Evolutionary conservation across 2,113 vertebrate species (phyloP).

Genomic region (Sitta europaea): DNA sequence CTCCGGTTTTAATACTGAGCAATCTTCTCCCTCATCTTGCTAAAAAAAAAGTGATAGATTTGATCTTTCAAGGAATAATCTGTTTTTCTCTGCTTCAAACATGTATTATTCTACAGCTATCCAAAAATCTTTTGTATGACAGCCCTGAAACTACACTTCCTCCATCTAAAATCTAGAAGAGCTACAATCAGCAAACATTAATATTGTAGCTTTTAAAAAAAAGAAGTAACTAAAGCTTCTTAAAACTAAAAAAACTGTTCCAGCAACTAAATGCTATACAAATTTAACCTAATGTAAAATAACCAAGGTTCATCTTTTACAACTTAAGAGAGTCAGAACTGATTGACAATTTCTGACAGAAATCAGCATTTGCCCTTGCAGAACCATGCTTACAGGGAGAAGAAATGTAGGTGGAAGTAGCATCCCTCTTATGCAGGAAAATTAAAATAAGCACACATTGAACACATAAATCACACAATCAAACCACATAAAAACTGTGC

Average conservation of each 20-base stretch:
- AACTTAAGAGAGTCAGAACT: neutral
- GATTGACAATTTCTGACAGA: neutral
- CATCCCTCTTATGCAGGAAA: neutral
- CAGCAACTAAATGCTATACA: neutral
- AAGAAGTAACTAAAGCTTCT: neutral
- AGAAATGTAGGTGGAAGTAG: neutral
- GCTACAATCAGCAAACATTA: neutral
- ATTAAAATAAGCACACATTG: rapidly evolving
- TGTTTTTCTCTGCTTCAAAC: neutral
- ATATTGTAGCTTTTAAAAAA: neutral
- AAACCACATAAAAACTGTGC: neutral
- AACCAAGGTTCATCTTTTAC: neutral
- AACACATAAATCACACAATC: neutral
- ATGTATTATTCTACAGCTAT: neutral
- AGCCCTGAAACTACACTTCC: neutral
- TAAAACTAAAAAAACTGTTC: neutral
- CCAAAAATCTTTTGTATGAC: rapidly evolving
- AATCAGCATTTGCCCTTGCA: neutral
- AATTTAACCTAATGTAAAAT: neutral
- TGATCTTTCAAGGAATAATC: neutral
- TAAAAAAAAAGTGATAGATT: neutral
- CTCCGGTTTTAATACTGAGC: neutral
- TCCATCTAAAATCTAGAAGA: neutral
- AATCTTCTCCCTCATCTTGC: neutral
- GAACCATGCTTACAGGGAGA: neutral